Evolutionary conservation across 2,113 vertebrate species (phyloP), one percentile per base, ranked within the genome.

Genomic region (Pheucticus melanocephalus): DNA sequence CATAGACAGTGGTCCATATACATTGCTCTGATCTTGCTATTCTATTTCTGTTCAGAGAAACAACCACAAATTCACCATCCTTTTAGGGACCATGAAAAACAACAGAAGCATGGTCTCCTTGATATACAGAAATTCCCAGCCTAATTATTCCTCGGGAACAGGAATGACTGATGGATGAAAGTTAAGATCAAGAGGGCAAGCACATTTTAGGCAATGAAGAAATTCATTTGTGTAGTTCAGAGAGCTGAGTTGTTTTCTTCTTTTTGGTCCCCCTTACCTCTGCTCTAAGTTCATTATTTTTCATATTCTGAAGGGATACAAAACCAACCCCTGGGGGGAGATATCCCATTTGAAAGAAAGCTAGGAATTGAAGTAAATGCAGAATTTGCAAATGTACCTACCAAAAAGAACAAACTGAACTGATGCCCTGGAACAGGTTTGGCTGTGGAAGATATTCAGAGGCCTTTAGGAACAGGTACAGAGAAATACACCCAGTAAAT

Each of bases 181-280:
- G 90, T 96, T 87, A 83, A 91, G 94, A 92, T 63, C 77, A 81
- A 93, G 95, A 95, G n/a, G 59, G 35, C 27, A 88, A 68, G 47
- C 59, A 76, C 33, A 83, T 95, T 94, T 94, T 82, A 95, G 72
- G 73, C 40, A 44, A 70, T 51, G 66, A 91, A 92, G 85, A 71
- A 83, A 87, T 75, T 53, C 6, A 82, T 95, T 92, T 72, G 15
- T 44, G 18, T 59, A 35, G 9, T 61, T 64, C 60, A 88, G 82
- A 53, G 44, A 83, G 35, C 51, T 92, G 18, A 4, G n/a, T 72
- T 94, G 61, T 50, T 63, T 92, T 89, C 19, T 35, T 48, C 30
- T 35, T 88, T 87, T 88, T 86, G 44, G 47, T 86, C 42, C 44
- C 44, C 19, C 27, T 88, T 30, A 44, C 3, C 25, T 53, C 56